phyloP scores from a whole-genome alignment of 2,888 invertebrate genomes.

The Parthenolecanium corni region DNA sequence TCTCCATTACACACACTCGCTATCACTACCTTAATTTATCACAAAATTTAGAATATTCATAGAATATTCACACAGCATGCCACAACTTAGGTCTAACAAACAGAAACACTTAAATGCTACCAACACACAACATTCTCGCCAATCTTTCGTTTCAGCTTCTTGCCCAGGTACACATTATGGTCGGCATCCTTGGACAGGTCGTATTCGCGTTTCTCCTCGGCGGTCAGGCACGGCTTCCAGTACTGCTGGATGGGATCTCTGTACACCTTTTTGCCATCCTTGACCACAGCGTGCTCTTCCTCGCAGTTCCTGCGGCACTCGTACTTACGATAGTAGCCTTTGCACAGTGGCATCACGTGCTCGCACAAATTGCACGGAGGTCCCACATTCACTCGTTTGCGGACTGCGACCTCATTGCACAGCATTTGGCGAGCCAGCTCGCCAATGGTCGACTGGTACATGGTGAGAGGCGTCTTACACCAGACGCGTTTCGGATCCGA shows the following conservation, averaged over 20 bases:
- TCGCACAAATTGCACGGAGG: slow-evolving; percentile 12
- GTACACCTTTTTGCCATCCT: neutral
- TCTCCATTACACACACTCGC: too few relatives aligned
- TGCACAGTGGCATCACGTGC: slow-evolving; percentile 3
- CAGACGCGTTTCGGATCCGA: neutral
- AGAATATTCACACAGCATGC: neutral
- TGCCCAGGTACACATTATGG: slow-evolving; percentile 1
- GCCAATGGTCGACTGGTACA: slow-evolving; percentile 9
- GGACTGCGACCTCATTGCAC: neutral
- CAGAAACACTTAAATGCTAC: slow-evolving; percentile 8
- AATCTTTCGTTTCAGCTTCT: neutral
- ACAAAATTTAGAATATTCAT: neutral
- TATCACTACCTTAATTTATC: too few relatives aligned
- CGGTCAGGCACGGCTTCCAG: slow-evolving; percentile 7
- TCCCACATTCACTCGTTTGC: neutral
- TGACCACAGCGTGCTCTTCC: neutral
- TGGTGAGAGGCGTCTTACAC: slow-evolving; percentile 4
- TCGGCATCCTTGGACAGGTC: neutral
- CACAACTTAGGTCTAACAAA: too few relatives aligned
- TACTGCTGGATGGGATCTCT: slow-evolving; percentile 1
- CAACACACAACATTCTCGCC: neutral
- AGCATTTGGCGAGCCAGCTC: slow-evolving; percentile 2
- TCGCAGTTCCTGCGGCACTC: slow-evolving; percentile 1
- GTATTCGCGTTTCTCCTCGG: neutral
- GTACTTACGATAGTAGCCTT: slow-evolving; percentile 5